A percentile compares a stretch with the other conserved stretches of the same genome.
Evolutionary conservation across 2,797 vertebrate species (phyloP).

Genomic region (Somateria mollissima): DNA sequence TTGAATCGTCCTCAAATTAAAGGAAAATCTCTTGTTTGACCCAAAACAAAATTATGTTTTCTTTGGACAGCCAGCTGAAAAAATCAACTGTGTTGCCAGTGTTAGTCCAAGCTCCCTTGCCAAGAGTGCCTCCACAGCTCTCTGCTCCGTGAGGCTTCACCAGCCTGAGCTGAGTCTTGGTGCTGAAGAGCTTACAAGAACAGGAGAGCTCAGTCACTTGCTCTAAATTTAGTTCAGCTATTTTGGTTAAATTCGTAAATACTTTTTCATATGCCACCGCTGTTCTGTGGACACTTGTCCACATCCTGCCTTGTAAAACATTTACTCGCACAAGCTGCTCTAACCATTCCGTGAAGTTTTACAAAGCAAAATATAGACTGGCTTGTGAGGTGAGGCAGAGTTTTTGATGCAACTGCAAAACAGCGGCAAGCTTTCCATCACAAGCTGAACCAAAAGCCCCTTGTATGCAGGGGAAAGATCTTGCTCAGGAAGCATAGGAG

Average conservation of each 20-base stretch:
- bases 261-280: neutral
- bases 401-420: neutral
- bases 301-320: neutral
- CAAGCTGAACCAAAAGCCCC: neutral
- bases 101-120: neutral
- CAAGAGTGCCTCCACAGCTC: neutral
- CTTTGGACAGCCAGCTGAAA: neutral
- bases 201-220: neutral
- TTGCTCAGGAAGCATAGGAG: neutral
- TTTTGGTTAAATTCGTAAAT: constrained; percentile 13
- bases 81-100: neutral
- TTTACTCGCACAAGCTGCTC: neutral
- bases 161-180: neutral
- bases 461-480: neutral
- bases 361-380: neutral
- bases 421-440: neutral
- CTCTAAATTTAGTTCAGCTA: neutral
- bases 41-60: constrained; percentile 47
- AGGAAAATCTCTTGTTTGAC: constrained; percentile 55
- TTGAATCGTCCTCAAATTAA: constrained; percentile 50
- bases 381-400: neutral
- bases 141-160: neutral
- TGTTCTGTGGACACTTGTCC: constrained; percentile 40
- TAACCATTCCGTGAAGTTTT: neutral
- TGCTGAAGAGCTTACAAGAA: neutral